These are phyloP conservation scores for Planiliza haematocheilus DNA, from an alignment of 2,113 vertebrate species.

Conservation along the genomic window DNA sequence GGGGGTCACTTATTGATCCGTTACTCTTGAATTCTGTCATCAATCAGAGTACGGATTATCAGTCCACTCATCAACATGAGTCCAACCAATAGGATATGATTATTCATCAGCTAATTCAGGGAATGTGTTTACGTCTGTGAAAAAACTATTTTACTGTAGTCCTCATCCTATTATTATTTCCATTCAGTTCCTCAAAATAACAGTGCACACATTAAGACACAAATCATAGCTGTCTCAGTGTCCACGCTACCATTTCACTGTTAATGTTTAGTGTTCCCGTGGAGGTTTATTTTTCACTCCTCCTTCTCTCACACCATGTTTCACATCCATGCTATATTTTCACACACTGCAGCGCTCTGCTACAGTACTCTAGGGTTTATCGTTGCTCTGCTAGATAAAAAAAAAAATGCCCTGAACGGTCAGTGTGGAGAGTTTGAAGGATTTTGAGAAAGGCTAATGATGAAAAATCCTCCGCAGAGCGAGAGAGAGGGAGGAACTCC, in stretches of 20 bases:
- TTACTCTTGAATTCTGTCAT: too few species aligned
- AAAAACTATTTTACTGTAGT: neutral
- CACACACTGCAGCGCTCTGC: constrained; percentile 4
- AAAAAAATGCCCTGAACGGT: constrained; percentile 29
- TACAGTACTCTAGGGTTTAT: constrained; percentile 24
- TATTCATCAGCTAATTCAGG: neutral
- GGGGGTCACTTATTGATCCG: too few species aligned
- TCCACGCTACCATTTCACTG: neutral
- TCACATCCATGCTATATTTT: constrained; percentile 16
- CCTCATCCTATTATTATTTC: neutral
- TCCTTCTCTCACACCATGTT: constrained; percentile 1
- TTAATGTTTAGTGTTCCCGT: neutral
- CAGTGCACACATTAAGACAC: neutral
- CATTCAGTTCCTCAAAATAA: neutral
- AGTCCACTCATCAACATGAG: neutral
- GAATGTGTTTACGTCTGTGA: neutral
- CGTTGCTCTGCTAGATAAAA: constrained; percentile 30
- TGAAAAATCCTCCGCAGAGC: constrained; percentile 38
- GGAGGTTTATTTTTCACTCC: neutral
- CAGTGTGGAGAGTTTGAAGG: constrained; percentile 34
- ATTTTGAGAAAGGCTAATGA: constrained; percentile 57
- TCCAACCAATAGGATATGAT: neutral
- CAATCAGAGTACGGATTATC: too few species aligned
- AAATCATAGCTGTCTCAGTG: too few species aligned
- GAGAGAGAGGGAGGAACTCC: constrained; percentile 21